Evolutionary conservation across 2,113 vertebrate species (phyloP).

Genomic region (Pelusios castaneus): DNA sequence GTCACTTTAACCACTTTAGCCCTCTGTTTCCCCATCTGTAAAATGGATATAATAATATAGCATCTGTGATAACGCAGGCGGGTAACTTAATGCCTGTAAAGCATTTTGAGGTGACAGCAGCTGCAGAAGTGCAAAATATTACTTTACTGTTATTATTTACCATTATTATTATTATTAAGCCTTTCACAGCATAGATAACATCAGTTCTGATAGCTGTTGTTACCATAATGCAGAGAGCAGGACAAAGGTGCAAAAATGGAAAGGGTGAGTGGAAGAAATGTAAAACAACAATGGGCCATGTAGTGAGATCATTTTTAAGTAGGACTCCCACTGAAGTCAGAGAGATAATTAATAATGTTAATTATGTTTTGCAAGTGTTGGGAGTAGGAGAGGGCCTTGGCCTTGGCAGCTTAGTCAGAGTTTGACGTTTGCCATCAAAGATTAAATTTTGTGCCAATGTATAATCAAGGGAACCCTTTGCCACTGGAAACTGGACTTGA

Average conservation of each 20-base stretch:
- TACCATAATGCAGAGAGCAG: not conserved
- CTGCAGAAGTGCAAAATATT: not conserved
- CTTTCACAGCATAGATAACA: not conserved
- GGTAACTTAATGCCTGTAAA: not conserved
- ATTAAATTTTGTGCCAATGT: not conserved
- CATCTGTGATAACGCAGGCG: not conserved
- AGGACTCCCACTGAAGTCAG: not conserved
- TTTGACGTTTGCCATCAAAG: not conserved
- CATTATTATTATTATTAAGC: not conserved
- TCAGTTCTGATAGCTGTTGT: not conserved
- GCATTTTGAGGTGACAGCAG: not conserved
- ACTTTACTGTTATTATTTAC: not conserved
- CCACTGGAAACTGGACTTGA: not conserved
- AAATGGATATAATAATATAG: not conserved
- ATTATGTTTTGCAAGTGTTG: not conserved
- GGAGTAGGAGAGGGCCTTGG: rapidly evolving
- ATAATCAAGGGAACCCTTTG: not conserved
- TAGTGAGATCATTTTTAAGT: not conserved
- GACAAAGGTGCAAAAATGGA: not conserved
- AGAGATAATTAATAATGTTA: not conserved
- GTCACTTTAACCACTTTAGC: not conserved
- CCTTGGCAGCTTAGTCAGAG: not conserved
- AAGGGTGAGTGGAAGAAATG: not conserved
- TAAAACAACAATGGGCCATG: not conserved
- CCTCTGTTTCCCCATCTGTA: not conserved